Percentiles rank a stretch among this genome's conserved stretches.
Conservation (phyloP, 53 echinoderm and acorn worm genomes). For the Antedon mediterranea region DNA sequence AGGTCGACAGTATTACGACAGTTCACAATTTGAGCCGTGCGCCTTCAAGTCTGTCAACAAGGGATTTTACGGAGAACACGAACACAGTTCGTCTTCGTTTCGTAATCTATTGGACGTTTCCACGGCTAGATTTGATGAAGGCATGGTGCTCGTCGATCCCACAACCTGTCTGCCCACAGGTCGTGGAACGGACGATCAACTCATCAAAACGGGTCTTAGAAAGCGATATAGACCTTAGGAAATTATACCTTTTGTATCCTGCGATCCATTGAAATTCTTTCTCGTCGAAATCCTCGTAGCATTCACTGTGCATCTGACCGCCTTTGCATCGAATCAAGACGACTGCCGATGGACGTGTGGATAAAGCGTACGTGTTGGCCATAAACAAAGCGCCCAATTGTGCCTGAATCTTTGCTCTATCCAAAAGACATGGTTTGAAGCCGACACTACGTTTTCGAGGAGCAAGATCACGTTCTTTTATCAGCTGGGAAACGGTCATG, state of each 20-base stretch:
- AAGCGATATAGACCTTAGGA: not conserved
- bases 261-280: not conserved
- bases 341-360: not conserved
- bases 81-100: not conserved
- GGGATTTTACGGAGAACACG: not conserved
- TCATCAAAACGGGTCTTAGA: not conserved
- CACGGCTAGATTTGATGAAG: not conserved
- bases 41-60: slow-evolving; percentile 2
- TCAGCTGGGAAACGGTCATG: not conserved
- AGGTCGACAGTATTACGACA: not conserved
- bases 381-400: not conserved
- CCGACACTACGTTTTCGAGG: not conserved
- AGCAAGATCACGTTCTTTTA: not conserved
- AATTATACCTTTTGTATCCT: not conserved
- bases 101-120: not conserved
- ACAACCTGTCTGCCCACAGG: not conserved
- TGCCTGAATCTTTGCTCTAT: not conserved
- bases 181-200: not conserved
- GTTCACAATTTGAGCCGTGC: not conserved
- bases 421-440: not conserved
- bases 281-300: not conserved
- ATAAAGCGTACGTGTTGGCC: not conserved
- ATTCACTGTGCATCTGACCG: not conserved
- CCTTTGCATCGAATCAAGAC: not conserved
- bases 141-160: not conserved